A percentile compares a stretch with the other conserved stretches of the same genome.
Conservation (phyloP, 2,113 vertebrate genomes). For the Bufo bufo region DNA sequence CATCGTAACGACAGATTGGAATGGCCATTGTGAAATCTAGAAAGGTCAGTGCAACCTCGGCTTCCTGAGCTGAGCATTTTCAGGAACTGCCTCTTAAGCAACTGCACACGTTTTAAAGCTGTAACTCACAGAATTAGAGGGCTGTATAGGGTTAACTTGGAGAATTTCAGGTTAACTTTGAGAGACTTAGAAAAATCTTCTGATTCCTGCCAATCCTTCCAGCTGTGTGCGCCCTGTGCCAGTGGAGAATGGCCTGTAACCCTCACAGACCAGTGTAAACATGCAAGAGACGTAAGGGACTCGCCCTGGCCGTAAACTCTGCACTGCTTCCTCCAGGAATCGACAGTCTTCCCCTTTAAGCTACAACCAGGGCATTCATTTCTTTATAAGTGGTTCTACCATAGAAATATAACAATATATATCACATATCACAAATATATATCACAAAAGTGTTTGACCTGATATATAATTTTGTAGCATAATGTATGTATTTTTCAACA, state of each 20-base stretch:
- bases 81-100: not conserved
- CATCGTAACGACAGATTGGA: no score
- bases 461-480: no score
- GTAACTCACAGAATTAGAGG: not conserved
- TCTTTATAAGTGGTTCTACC: not conserved
- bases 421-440: no score
- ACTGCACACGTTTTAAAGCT: not conserved
- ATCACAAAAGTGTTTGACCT: no score
- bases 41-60: not conserved
- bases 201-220: not conserved
- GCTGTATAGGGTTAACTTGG: not conserved
- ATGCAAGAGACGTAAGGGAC: not conserved
- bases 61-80: not conserved
- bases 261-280: not conserved
- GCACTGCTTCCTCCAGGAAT: not conserved
- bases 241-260: conserved; percentile 18
- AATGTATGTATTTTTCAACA: no score
- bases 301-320: not conserved
- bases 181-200: conserved; percentile 21
- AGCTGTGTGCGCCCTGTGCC: conserved; percentile 34
- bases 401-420: no score
- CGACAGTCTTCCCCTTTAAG: not conserved
- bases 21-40: no score
- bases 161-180: conserved; percentile 19
- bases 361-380: not conserved